phyloP scores from a whole-genome alignment of 2,888 invertebrate genomes.

The Coenonympha arcania region DNA sequence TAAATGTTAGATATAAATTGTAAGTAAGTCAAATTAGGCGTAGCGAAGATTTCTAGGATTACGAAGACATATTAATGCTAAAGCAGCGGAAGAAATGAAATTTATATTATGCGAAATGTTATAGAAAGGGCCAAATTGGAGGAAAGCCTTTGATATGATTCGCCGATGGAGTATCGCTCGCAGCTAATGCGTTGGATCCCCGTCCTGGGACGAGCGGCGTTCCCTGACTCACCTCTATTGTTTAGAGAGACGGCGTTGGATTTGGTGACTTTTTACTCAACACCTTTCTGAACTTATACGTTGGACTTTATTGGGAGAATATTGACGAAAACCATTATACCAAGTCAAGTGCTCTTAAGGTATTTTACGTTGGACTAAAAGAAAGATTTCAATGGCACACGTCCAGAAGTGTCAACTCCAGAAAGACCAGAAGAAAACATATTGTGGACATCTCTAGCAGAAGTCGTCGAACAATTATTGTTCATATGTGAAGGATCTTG shows the following conservation, averaged over 20 bases:
- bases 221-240: slow-evolving; percentile 14
- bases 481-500: background rate
- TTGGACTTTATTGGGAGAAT: background rate
- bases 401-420: background rate
- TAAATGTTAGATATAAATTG: slow-evolving; percentile 28
- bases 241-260: slow-evolving; percentile 14
- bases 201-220: slow-evolving; percentile 18
- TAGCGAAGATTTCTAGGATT: slow-evolving; percentile 44
- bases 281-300: background rate
- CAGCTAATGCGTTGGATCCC: slow-evolving; percentile 34
- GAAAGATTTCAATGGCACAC: background rate
- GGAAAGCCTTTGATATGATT: slow-evolving; percentile 71
- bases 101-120: slow-evolving; percentile 71
- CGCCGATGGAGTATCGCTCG: slow-evolving; percentile 60
- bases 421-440: background rate
- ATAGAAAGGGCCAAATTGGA: slow-evolving; percentile 72
- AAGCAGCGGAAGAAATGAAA: slow-evolving; percentile 41
- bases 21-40: slow-evolving; percentile 37
- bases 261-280: slow-evolving; percentile 8
- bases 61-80: slow-evolving; percentile 29
- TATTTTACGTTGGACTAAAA: background rate
- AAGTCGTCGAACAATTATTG: background rate
- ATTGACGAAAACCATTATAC: background rate
- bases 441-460: background rate
- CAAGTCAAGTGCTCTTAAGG: background rate